Conservation (phyloP, 2,113 vertebrate species). For the Nothobranchius furzeri region DNA sequence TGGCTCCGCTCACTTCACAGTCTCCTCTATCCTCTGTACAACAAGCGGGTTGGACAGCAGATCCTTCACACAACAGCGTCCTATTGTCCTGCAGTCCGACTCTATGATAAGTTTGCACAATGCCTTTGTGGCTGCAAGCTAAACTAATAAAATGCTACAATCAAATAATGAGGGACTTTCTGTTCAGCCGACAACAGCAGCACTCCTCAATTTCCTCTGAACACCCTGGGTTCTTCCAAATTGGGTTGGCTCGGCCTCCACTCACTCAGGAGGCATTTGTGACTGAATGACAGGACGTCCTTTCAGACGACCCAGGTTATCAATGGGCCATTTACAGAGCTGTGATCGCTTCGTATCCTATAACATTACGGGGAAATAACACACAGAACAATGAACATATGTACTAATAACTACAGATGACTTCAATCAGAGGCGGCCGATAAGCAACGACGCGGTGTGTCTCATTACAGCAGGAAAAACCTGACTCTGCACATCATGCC, state of each 20-base stretch:
- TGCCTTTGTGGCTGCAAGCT: slow-evolving; percentile 45
- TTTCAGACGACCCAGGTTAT: slow-evolving; percentile 71
- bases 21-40: slow-evolving; percentile 34
- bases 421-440: slow-evolving; percentile 60
- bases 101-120: slow-evolving; percentile 21
- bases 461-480: slow-evolving; percentile 59
- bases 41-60: slow-evolving; percentile 32
- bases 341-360: slow-evolving; percentile 43
- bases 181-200: slow-evolving; percentile 57
- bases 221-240: slow-evolving; percentile 65
- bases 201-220: slow-evolving; percentile 60
- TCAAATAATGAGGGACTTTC: slow-evolving; percentile 59
- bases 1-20: slow-evolving; percentile 49
- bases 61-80: slow-evolving; percentile 46
- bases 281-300: slow-evolving; percentile 72
- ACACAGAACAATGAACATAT: slow-evolving; percentile 11
- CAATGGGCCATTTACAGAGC: slow-evolving; percentile 71
- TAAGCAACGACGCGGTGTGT: slow-evolving; percentile 56
- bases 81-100: slow-evolving; percentile 40
- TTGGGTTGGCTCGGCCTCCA: slow-evolving; percentile 53
- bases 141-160: slow-evolving; percentile 67
- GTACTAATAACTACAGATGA: slow-evolving; percentile 44
- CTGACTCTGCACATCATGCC: slow-evolving; percentile 46
- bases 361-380: slow-evolving; percentile 40
- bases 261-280: slow-evolving; percentile 66